phyloP scores from a whole-genome alignment of 1,140 invertebrate genomes.

The Nephotettix cincticeps region DNA sequence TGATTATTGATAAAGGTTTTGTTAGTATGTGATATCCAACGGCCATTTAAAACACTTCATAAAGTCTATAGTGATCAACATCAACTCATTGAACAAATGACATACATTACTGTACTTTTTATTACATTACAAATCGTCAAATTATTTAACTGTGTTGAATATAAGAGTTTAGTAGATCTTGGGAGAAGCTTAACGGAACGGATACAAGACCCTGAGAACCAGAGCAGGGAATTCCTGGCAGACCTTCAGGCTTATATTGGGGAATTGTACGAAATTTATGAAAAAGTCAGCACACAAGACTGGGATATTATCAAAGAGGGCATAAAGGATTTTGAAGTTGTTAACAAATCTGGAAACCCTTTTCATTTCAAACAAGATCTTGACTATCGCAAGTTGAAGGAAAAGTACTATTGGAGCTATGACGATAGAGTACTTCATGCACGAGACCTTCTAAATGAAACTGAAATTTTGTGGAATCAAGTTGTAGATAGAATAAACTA shows the following conservation, averaged over 20 bases:
- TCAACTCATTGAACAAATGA: too few relatives aligned
- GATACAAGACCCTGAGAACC: not conserved
- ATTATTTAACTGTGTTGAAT: not conserved
- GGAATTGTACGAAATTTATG: not conserved
- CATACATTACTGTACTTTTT: too few relatives aligned
- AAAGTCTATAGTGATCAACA: too few relatives aligned
- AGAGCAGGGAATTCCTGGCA: not conserved
- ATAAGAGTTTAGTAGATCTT: not conserved
- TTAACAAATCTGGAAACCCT: not conserved
- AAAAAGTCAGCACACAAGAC: not conserved
- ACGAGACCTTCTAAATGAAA: not conserved
- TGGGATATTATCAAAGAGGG: not conserved
- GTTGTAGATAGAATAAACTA: not conserved
- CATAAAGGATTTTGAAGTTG: not conserved
- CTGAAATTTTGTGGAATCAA: not conserved
- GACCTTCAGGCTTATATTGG: not conserved
- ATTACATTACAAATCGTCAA: too few relatives aligned
- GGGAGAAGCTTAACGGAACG: not conserved
- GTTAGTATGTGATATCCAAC: too few relatives aligned
- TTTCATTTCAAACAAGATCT: not conserved
- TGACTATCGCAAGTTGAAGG: not conserved
- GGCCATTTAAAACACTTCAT: too few relatives aligned
- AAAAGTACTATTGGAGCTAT: conserved; percentile 4
- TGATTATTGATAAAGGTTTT: too few relatives aligned
- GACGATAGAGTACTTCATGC: not conserved